These are phyloP conservation scores for Rhagologus leucostigma DNA, from an alignment of 2,113 vertebrate genomes.

Conservation along the genomic window DNA sequence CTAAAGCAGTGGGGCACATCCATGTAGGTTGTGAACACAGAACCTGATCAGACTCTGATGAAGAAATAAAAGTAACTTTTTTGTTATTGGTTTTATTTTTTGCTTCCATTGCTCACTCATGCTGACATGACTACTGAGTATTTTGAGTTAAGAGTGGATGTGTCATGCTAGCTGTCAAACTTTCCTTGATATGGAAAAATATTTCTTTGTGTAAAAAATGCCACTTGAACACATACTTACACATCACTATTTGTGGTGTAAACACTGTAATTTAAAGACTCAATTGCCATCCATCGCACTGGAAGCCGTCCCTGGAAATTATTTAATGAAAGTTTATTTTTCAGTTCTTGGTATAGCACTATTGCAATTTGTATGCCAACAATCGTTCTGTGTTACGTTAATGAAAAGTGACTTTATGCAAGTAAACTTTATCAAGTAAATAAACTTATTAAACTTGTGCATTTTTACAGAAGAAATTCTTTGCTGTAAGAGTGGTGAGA, in stretches of 20 bases:
- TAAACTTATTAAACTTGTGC: background rate
- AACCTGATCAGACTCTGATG: background rate
- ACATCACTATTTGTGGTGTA: constrained; percentile 90
- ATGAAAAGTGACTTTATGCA: background rate
- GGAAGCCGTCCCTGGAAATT: constrained; percentile 82
- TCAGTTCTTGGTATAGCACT: background rate
- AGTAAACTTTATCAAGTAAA: background rate
- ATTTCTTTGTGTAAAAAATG: background rate
- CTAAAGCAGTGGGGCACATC: background rate
- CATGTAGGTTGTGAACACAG: background rate
- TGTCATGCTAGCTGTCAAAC: background rate
- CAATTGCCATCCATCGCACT: constrained; percentile 90
- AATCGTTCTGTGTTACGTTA: background rate
- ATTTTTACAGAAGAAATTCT: background rate
- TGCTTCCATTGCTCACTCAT: background rate
- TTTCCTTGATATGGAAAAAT: background rate
- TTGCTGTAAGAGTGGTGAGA: background rate
- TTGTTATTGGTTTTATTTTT: background rate
- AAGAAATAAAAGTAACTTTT: background rate
- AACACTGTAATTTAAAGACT: constrained; percentile 89
- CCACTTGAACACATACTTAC: constrained; percentile 67
- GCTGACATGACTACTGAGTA: background rate
- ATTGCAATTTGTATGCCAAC: background rate
- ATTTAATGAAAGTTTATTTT: background rate
- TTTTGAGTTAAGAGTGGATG: background rate